Percentiles rank a stretch among this genome's conserved stretches.
phyloP scores from a whole-genome alignment of 2,888 invertebrate genomes.

The Drosophila anomalipes region DNA sequence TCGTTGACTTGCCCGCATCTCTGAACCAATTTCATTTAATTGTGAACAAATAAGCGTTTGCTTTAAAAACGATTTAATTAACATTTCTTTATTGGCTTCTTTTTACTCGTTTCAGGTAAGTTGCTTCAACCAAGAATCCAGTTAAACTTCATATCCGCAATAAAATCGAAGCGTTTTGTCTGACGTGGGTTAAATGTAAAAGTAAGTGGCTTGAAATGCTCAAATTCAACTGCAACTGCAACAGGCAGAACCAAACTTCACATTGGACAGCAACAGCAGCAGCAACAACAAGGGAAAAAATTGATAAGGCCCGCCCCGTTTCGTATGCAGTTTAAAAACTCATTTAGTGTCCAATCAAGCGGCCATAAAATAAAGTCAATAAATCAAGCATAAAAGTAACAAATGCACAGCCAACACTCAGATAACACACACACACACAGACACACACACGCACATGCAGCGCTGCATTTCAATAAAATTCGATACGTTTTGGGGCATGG shows the following conservation, averaged over 20 bases:
- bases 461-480: slow-evolving; percentile 79
- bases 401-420: slow-evolving; percentile 79
- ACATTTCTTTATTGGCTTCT: slow-evolving; percentile 51
- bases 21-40: slow-evolving; percentile 18
- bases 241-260: slow-evolving; percentile 29
- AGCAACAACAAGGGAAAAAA: slow-evolving; percentile 42
- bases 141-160: slow-evolving; percentile 62
- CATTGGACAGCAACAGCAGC: slow-evolving; percentile 20
- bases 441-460: slow-evolving; percentile 33
- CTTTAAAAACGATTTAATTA: slow-evolving; percentile 69
- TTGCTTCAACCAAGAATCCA: slow-evolving; percentile 32
- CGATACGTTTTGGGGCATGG: slow-evolving; percentile 72
- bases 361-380: slow-evolving; percentile 81
- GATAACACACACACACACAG: slow-evolving; percentile 56
- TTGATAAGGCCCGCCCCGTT: slow-evolving; percentile 78
- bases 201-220: slow-evolving; percentile 77
- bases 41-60: slow-evolving; percentile 22
- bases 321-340: slow-evolving; percentile 79
- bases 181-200: slow-evolving; percentile 72
- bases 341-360: slow-evolving; percentile 80
- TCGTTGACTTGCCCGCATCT: background rate
- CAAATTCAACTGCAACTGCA: slow-evolving; percentile 52
- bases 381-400: slow-evolving; percentile 81
- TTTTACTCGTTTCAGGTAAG: slow-evolving; percentile 71
- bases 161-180: slow-evolving; percentile 78